Conservation (phyloP, 2,888 invertebrate species). For the Platycheirus albimanus region DNA sequence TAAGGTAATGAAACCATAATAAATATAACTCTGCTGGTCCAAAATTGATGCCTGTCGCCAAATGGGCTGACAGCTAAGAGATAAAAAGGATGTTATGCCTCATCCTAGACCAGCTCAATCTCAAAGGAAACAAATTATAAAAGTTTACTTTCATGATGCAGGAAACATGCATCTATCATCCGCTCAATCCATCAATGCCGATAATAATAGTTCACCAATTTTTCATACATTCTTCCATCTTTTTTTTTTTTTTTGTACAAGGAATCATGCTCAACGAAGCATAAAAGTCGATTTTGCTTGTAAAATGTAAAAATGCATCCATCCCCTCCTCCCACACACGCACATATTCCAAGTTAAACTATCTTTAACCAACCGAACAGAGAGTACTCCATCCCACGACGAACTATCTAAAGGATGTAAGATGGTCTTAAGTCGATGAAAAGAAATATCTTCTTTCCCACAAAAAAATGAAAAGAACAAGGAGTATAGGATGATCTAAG, state of each 20-base stretch:
- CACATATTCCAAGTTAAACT: slow-evolving; percentile 8
- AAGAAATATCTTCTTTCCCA: neutral
- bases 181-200: slow-evolving; percentile 52
- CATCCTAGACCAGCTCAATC: neutral
- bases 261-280: slow-evolving; percentile 51
- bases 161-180: slow-evolving; percentile 29
- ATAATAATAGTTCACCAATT: slow-evolving; percentile 35
- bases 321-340: slow-evolving; percentile 40
- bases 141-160: slow-evolving; percentile 29
- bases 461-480: neutral
- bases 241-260: slow-evolving; percentile 15
- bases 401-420: neutral
- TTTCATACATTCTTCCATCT: slow-evolving; percentile 16
- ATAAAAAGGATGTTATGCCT: slow-evolving; percentile 9
- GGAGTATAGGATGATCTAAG: slow-evolving; percentile 5
- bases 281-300: slow-evolving; percentile 48
- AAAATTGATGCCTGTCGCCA: too few relatives aligned
- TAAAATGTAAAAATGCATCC: slow-evolving; percentile 50
- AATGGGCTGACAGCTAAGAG: too few relatives aligned
- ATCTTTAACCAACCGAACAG: slow-evolving; percentile 27
- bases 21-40: too few relatives aligned
- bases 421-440: slow-evolving; percentile 2
- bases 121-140: slow-evolving; percentile 7
- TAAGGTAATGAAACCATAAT: too few relatives aligned
- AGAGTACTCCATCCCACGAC: neutral